Evolutionary conservation across 2,888 invertebrate species (phyloP), one percentile per base, ranked within the genome.

Genomic region (Cryptus viduatorius): DNA sequence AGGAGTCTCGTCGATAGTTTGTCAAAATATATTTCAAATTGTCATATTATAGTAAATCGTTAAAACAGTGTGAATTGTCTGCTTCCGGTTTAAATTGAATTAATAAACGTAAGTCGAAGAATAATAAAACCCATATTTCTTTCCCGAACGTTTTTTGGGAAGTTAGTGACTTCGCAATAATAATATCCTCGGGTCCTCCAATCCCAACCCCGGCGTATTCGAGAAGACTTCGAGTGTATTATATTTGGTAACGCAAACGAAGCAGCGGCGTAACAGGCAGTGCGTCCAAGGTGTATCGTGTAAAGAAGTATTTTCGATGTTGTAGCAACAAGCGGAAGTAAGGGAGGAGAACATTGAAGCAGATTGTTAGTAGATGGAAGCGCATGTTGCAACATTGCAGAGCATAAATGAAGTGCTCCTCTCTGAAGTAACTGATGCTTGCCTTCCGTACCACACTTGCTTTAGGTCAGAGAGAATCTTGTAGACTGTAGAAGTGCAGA

Each of bases 371-470:
- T 3, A 24, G 4, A 12, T 12, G 56, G 8, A 56, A 10, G 56
- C 24, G 12, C 56, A 24, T 24, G 12, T 44, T 42, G 46, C 67
- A 67, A 67, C 44, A 67, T 46, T 12, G 67, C 67, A 16, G n/a
- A 46, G 46, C 24, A 46, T 4, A 8, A 46, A 19, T 3, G 56
- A 56, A 24, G 53, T 16, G 8, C 19, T 19, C 53, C 8, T 16
- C 19, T 16, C 3, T 19, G 10, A 24, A 56, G 56, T 19, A 56
- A 56, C 56, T 24, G 56, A 56, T 8, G 10, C 53, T 19, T 19
- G 56, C 56, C 12, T 12, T 56, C 56, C 10, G 24, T 56, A 24
- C 12, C 8, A 19, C 19, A 19, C 24, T 24, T 19, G 24, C 24
- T 24, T 37, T 19, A 24, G 10, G 24, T 12, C 56, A 8, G 56